Conservation (phyloP, 2,888 invertebrate species). For the Drosophila mulleri region DNA sequence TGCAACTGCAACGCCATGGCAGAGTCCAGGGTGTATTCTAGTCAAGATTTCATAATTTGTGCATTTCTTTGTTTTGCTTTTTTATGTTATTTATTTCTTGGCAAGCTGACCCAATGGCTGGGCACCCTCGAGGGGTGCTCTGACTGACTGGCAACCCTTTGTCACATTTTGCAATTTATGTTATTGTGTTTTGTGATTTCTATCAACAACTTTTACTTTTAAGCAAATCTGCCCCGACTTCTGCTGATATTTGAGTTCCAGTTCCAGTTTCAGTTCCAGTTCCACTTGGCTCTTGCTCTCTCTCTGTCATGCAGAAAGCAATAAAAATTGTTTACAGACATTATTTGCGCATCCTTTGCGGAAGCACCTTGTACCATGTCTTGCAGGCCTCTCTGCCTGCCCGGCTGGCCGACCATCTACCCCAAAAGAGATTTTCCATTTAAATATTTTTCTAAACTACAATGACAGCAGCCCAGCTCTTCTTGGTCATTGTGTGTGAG, state of each 20-base stretch:
- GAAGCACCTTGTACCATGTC: conserved; percentile 66
- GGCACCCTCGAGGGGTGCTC: conserved; percentile 1
- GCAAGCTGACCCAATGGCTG: conserved; percentile 63
- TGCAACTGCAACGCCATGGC: no score
- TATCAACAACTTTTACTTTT: conserved; percentile 80
- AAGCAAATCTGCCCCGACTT: conserved; percentile 52
- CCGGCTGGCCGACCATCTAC: neutral
- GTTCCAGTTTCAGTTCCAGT: conserved; percentile 1
- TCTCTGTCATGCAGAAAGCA: conserved; percentile 70
- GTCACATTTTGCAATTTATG: conserved; percentile 78
- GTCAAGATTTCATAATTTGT: neutral
- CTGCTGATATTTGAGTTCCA: conserved; percentile 34
- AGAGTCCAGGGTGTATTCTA: neutral
- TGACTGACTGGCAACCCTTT: conserved; percentile 62
- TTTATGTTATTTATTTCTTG: conserved; percentile 39
- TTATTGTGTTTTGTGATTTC: conserved; percentile 76
- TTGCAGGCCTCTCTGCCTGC: neutral
- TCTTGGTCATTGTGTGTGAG: conserved; percentile 53
- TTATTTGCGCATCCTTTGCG: conserved; percentile 77
- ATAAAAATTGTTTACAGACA: conserved; percentile 79
- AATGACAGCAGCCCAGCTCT: conserved; percentile 46
- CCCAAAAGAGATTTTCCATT: conserved; percentile 59
- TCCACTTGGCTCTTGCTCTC: neutral
- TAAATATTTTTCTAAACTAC: conserved; percentile 64
- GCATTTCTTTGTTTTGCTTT: neutral